phyloP scores from a whole-genome alignment of 2,113 vertebrate species.

The Stictonetta naevosa region DNA sequence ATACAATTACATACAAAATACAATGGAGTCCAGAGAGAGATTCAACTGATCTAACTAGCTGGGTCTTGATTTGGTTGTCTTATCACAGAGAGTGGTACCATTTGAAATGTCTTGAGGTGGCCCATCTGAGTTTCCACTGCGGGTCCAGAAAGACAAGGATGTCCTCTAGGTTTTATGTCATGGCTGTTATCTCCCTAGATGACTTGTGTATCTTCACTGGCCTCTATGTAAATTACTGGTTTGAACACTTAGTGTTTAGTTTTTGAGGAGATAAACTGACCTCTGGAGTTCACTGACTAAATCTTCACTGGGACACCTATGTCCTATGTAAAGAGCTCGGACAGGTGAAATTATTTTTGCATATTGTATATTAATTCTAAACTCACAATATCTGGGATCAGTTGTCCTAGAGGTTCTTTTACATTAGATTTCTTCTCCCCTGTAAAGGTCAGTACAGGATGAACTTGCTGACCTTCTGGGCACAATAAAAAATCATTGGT shows the following conservation, averaged over 20 bases:
- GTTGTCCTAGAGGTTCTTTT: background rate
- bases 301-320: background rate
- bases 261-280: background rate
- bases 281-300: background rate
- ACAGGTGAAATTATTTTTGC: background rate
- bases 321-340: background rate
- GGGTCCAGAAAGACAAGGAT: background rate
- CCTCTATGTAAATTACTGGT: background rate
- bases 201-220: background rate
- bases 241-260: rapidly evolving
- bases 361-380: background rate
- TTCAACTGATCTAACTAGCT: background rate
- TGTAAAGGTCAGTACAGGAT: background rate
- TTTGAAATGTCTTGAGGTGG: rapidly evolving
- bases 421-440: background rate
- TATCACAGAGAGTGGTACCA: background rate
- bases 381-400: background rate
- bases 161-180: background rate
- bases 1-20: background rate
- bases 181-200: background rate
- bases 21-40: background rate
- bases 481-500: background rate
- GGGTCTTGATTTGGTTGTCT: rapidly evolving
- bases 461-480: background rate
- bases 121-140: background rate